Evolutionary conservation across 2,888 invertebrate genomes (phyloP).

Genomic region (Drosophila neutralis): DNA sequence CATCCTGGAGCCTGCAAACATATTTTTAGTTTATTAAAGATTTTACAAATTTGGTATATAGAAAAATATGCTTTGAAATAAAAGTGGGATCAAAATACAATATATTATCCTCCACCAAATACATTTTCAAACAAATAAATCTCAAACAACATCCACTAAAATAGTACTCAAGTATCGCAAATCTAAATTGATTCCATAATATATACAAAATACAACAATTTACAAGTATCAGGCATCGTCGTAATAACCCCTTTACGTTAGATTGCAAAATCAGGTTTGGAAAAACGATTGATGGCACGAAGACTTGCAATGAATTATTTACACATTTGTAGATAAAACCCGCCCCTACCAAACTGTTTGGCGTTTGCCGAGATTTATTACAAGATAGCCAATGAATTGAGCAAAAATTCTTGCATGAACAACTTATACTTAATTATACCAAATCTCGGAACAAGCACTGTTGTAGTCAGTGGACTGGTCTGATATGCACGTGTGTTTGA

Average conservation of each 20-base stretch:
- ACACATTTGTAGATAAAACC: background rate
- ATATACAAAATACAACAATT: background rate
- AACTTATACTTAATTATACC: background rate
- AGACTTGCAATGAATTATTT: background rate
- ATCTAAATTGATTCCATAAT: background rate
- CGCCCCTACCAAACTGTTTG: no score
- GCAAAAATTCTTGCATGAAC: background rate
- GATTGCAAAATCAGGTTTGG: background rate
- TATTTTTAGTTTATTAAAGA: background rate
- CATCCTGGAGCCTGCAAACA: slow-evolving; percentile 87
- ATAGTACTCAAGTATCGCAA: background rate
- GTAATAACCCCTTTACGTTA: background rate
- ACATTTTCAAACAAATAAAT: background rate
- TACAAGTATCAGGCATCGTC: no score
- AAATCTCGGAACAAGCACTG: background rate
- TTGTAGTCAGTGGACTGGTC: no score
- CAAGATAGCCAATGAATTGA: background rate
- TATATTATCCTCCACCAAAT: background rate
- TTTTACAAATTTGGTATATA: background rate
- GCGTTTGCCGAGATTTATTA: background rate
- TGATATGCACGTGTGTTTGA: background rate
- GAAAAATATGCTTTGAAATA: background rate
- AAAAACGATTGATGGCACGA: background rate
- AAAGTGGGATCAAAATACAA: background rate
- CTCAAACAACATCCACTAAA: background rate